Conservation (phyloP, 2,113 vertebrate species). For the Lanius collurio region DNA sequence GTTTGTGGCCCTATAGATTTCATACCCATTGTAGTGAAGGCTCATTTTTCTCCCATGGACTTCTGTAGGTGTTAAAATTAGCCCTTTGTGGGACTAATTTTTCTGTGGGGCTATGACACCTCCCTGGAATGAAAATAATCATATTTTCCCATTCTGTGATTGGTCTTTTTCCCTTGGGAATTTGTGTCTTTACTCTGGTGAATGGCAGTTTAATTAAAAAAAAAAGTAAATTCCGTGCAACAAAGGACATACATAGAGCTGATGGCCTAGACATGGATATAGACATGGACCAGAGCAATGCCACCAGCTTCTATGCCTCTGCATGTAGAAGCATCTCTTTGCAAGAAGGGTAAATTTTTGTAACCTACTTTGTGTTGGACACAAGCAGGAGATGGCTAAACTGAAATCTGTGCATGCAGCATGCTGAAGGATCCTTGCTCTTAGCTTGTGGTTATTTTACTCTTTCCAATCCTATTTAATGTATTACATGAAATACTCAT, state of each 20-base stretch:
- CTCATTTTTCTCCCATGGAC: background rate
- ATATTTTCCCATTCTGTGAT: background rate
- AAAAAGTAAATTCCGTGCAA: background rate
- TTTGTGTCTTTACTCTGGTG: background rate
- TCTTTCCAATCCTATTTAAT: background rate
- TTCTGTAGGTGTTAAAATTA: background rate
- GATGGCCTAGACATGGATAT: background rate
- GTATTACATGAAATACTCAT: background rate
- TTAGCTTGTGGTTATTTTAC: background rate
- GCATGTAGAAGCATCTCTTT: background rate
- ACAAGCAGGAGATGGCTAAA: background rate
- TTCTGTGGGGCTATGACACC: background rate
- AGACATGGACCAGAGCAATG: background rate
- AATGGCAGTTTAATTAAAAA: background rate
- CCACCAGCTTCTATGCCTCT: background rate
- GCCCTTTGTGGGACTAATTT: background rate
- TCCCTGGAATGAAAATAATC: background rate
- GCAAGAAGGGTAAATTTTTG: background rate
- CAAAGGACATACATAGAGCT: background rate
- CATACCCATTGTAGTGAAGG: background rate
- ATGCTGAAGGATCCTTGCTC: background rate
- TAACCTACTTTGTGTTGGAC: background rate
- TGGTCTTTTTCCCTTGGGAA: background rate
- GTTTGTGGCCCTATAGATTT: background rate
- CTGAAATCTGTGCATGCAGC: background rate